Base-by-base conservation (phyloP, 2,888 invertebrate genomes). In the Eupithecia subfuscata region DNA sequence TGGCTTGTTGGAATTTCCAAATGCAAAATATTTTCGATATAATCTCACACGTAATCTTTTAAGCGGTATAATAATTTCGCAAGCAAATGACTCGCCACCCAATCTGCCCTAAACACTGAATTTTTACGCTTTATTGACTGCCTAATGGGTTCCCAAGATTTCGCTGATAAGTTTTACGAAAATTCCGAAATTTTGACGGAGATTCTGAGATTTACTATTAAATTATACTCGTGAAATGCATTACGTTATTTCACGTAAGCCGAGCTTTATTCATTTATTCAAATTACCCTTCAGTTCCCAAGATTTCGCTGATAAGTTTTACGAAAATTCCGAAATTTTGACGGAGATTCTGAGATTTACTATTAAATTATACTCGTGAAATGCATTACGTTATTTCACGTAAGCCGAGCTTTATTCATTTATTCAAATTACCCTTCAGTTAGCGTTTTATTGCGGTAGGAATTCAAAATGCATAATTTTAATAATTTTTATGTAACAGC, bases 121-220 rank as follows among this genome's bases (percentile, higher is more conserved):
- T 86, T 85, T 43, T 85, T 84, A 80, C 85, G 83, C 84, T 83
- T 85, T 86, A 87, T 87, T 86, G 84, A 83, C 81, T 77, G 71
- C 81, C 81, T 85, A 86, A 88, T 86, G 83, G 83, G 73, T 83
- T 85, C 78, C 79, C 80, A 80, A 83, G 82, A 84, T 85, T 56
- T 82, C 82, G 75, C 73, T 69, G 82, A 84, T 84, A 84, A 84
- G 84, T 70, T 73, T 37, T 4, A 11, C 25, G 43, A 68, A 73
- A 78, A 69, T 45, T 56, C 48, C 22, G 40, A 75, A 75, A 75
- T 70, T 75, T 60, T 75, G 75, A 75, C 73, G 73, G 22, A 22
- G 5, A 12, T 65, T 37, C 40, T n/a, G 9, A n/a, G 37, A 65
- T 65, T 37, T 14, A 12, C 4, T 37, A 34, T 34, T 3, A 7